Evolutionary conservation across 2,888 invertebrate species (phyloP).

Genomic region (Pammene aurita): DNA sequence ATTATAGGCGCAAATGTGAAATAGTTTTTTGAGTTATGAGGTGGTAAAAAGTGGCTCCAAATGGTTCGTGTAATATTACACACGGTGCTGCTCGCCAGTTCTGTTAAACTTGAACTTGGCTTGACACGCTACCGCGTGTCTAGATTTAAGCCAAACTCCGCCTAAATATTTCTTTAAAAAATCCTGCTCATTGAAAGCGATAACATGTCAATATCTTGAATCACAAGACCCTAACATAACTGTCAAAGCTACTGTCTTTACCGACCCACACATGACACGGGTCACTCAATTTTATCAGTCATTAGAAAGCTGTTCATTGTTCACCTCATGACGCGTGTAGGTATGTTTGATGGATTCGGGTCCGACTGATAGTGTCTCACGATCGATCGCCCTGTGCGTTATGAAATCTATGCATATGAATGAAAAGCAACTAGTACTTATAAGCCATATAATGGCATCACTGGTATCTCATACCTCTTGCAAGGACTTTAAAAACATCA

Average conservation of each 20-base stretch:
- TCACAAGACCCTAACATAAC: constrained; percentile 13
- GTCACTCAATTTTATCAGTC: constrained; percentile 60
- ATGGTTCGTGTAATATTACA: no score
- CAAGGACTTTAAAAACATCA: not conserved
- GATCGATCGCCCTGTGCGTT: constrained; percentile 68
- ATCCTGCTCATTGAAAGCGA: not conserved
- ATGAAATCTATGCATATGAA: constrained; percentile 43
- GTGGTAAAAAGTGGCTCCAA: no score
- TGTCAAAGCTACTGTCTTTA: constrained; percentile 29
- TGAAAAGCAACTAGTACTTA: constrained; percentile 2
- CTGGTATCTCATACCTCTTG: not conserved
- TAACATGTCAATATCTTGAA: constrained; percentile 7
- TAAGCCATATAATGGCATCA: not conserved
- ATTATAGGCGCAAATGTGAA: no score
- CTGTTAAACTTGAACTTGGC: no score
- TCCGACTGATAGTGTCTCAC: constrained; percentile 69
- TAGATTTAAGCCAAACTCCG: no score
- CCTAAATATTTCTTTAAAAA: no score
- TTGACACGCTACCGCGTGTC: no score
- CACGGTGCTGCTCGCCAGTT: no score
- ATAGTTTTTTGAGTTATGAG: no score
- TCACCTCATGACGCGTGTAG: constrained; percentile 65
- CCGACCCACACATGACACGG: constrained; percentile 44
- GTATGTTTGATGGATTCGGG: constrained; percentile 63
- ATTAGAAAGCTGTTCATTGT: constrained; percentile 78